These are phyloP conservation scores for Deladenus siricidicola DNA, from an alignment of 2,888 invertebrate genomes.

Conservation along the genomic window DNA sequence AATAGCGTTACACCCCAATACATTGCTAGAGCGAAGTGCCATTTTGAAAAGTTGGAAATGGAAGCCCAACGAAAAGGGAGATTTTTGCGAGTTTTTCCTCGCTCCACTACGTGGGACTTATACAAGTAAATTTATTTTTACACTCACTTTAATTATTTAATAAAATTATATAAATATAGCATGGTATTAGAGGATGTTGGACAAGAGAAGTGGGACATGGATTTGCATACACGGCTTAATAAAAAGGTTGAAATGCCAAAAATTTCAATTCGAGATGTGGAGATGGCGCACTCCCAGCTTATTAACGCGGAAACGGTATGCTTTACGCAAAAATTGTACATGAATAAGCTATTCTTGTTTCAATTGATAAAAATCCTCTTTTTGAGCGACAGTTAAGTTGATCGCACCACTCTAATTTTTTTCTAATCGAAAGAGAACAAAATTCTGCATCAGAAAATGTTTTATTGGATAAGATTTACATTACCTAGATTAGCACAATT, in stretches of 20 bases:
- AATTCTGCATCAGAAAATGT: too few relatives aligned
- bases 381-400: too few relatives aligned
- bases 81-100: slow-evolving; percentile 47
- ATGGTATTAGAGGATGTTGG: slow-evolving; percentile 39
- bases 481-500: too few relatives aligned
- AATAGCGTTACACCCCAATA: slow-evolving; percentile 17
- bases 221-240: slow-evolving; percentile 23
- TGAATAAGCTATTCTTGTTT: not conserved
- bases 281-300: slow-evolving; percentile 20
- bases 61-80: slow-evolving; percentile 37
- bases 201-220: slow-evolving; percentile 39
- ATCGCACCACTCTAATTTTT: too few relatives aligned
- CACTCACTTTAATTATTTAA: not conserved
- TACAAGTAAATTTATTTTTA: slow-evolving; percentile 29
- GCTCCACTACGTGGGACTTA: slow-evolving; percentile 33
- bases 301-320: slow-evolving; percentile 9
- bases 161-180: slow-evolving; percentile 5
- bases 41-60: slow-evolving; percentile 22
- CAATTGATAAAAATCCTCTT: not conserved
- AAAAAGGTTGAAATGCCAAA: slow-evolving; percentile 1
- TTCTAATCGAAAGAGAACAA: too few relatives aligned
- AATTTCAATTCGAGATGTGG: slow-evolving; percentile 13
- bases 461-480: too few relatives aligned
- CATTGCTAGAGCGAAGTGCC: slow-evolving; percentile 17
- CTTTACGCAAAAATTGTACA: not conserved